phyloP scores from a whole-genome alignment of 2,888 invertebrate species.

The Rutpela maculata region DNA sequence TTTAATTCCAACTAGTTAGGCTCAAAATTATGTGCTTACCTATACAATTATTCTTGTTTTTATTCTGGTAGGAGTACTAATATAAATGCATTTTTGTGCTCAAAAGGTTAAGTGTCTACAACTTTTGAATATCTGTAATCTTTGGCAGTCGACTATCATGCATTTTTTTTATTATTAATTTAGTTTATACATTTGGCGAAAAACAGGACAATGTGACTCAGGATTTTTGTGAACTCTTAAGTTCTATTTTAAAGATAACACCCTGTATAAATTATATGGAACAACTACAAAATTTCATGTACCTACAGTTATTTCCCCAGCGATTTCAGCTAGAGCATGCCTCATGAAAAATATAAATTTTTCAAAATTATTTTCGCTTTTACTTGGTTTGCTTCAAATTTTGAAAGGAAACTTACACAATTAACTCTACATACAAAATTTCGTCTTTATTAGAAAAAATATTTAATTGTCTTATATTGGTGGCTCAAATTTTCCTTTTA shows the following conservation, averaged over 20 bases:
- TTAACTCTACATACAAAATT: constrained; percentile 28
- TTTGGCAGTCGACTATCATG: no score
- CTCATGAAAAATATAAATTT: neutral
- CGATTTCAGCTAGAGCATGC: neutral
- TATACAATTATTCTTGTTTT: no score
- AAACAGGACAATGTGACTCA: no score
- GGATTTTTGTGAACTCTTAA: neutral
- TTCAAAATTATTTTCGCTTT: constrained; percentile 9
- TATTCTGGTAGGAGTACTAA: no score
- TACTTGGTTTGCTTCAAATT: constrained; percentile 34
- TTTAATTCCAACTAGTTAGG: no score
- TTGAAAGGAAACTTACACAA: constrained; percentile 67
- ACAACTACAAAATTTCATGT: constrained; percentile 21
- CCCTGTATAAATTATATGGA: constrained; percentile 10
- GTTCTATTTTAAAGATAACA: constrained; percentile 24
- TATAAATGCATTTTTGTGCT: no score
- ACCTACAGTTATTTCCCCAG: neutral
- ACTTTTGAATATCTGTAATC: no score
- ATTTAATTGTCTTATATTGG: constrained; percentile 36
- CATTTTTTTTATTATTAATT: no score
- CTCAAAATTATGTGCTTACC: no score
- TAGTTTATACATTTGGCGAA: no score
- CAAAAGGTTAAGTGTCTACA: no score
- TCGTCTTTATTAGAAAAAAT: constrained; percentile 22
- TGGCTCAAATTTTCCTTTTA: constrained; percentile 51